phyloP scores from a whole-genome alignment of 2,113 vertebrate species.

The Xiphorhynchus elegans region DNA sequence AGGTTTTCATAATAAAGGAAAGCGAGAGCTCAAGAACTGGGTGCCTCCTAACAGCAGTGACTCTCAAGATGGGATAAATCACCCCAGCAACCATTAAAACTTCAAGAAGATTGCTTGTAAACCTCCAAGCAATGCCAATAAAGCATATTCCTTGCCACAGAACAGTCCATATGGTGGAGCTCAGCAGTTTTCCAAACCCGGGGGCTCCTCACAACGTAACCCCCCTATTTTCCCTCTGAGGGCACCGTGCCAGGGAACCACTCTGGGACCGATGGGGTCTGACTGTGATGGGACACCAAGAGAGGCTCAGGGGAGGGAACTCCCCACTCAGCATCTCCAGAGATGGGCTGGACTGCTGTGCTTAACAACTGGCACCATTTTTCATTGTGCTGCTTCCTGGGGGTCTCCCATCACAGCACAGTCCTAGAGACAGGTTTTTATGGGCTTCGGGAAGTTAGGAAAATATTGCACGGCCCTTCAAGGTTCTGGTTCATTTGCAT shows the following conservation, averaged over 20 bases:
- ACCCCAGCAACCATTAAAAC: conserved; percentile 80
- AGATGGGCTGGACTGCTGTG: neutral
- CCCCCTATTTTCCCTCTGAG: neutral
- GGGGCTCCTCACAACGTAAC: conserved; percentile 48
- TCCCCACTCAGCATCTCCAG: neutral
- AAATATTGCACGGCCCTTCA: neutral
- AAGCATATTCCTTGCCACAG: conserved; percentile 58
- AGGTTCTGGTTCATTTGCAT: conserved; percentile 22
- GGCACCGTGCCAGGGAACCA: conserved; percentile 34
- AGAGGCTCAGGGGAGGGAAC: neutral
- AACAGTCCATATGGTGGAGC: conserved; percentile 63
- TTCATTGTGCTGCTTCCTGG: neutral
- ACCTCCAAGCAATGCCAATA: conserved; percentile 70
- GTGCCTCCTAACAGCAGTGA: conserved; percentile 68
- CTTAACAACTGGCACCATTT: neutral
- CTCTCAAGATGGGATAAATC: conserved; percentile 80
- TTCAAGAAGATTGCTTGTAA: conserved; percentile 81
- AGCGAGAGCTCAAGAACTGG: conserved; percentile 68
- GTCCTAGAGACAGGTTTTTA: neutral
- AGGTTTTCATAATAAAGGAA: conserved; percentile 79
- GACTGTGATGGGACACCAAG: neutral
- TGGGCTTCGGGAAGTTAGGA: neutral
- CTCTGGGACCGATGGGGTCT: conserved; percentile 10
- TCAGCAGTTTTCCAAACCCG: conserved; percentile 52
- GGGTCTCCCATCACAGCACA: neutral